Conservation (phyloP, 2,113 vertebrate species). For the Motacilla alba region DNA sequence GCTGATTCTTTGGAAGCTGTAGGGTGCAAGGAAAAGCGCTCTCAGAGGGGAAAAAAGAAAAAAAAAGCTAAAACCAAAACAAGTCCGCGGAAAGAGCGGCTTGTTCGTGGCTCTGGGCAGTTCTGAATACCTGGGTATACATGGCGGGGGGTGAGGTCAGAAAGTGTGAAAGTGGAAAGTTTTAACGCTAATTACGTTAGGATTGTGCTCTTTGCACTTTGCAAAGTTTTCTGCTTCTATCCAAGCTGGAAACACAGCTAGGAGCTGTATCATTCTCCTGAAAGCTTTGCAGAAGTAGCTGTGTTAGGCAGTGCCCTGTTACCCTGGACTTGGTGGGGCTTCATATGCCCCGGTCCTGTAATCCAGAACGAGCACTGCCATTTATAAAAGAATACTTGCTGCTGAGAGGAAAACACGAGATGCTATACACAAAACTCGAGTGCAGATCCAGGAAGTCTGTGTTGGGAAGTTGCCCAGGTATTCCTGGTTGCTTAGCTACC, state of each 20-base stretch:
- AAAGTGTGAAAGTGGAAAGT: neutral
- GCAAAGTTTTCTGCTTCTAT: neutral
- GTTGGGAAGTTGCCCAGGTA: fast-evolving
- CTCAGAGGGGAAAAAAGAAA: fast-evolving
- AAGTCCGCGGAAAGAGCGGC: neutral
- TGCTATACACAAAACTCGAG: neutral
- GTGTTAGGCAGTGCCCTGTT: neutral
- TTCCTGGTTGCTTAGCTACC: neutral
- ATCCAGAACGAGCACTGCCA: neutral
- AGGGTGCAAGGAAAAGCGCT: neutral
- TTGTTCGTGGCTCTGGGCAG: neutral
- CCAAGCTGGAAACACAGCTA: neutral
- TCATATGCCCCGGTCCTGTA: fast-evolving
- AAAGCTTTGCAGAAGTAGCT: neutral
- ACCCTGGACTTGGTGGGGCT: neutral
- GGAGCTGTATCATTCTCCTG: neutral
- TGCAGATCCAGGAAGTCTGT: neutral
- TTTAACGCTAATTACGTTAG: neutral
- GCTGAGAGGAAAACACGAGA: neutral
- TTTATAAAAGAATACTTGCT: neutral
- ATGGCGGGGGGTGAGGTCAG: fast-evolving
- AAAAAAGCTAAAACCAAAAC: neutral
- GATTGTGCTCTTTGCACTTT: neutral
- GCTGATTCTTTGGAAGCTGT: neutral
- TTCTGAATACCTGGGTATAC: neutral